These are phyloP conservation scores for Verasper variegatus DNA, from an alignment of 2,113 vertebrate species.

Conservation along the genomic window DNA sequence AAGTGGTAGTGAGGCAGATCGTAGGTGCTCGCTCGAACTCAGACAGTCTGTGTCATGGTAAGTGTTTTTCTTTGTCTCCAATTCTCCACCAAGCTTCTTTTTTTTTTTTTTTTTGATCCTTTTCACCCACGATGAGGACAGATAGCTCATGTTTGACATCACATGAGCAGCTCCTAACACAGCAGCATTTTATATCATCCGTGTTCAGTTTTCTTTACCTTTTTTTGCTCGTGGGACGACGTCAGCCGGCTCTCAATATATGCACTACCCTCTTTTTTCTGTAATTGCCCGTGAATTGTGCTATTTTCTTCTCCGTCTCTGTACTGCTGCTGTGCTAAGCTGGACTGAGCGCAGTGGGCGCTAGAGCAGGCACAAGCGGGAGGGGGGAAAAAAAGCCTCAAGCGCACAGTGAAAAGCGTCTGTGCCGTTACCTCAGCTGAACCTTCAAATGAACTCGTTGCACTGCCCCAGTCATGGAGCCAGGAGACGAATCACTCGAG, in stretches of 20 bases:
- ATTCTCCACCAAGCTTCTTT: constrained; percentile 22
- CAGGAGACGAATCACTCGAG: constrained; percentile 80
- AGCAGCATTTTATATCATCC: constrained; percentile 22
- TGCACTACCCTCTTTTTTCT: constrained; percentile 30
- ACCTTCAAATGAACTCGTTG: constrained; percentile 82
- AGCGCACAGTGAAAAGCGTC: constrained; percentile 79
- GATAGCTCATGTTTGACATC: constrained; percentile 33
- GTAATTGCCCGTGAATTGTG: constrained; percentile 72
- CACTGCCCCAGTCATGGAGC: constrained; percentile 76
- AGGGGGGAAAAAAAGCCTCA: constrained; percentile 53
- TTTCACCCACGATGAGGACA: constrained; percentile 29
- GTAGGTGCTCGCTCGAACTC: constrained; percentile 24
- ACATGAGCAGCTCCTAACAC: constrained; percentile 17
- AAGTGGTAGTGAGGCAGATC: constrained; percentile 27
- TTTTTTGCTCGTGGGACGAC: constrained; percentile 35
- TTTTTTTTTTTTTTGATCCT: not conserved
- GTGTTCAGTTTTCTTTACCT: constrained; percentile 2
- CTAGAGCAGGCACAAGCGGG: constrained; percentile 67
- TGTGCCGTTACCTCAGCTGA: constrained; percentile 85
- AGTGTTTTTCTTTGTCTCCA: constrained; percentile 63
- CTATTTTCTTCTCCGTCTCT: constrained; percentile 57
- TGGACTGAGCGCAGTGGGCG: constrained; percentile 77
- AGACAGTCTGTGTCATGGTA: constrained; percentile 30
- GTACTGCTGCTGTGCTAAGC: constrained; percentile 73
- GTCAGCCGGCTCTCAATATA: constrained; percentile 34